These are phyloP conservation scores for Pangasianodon hypophthalmus DNA, from an alignment of 2,113 vertebrate species.

Conservation along the genomic window DNA sequence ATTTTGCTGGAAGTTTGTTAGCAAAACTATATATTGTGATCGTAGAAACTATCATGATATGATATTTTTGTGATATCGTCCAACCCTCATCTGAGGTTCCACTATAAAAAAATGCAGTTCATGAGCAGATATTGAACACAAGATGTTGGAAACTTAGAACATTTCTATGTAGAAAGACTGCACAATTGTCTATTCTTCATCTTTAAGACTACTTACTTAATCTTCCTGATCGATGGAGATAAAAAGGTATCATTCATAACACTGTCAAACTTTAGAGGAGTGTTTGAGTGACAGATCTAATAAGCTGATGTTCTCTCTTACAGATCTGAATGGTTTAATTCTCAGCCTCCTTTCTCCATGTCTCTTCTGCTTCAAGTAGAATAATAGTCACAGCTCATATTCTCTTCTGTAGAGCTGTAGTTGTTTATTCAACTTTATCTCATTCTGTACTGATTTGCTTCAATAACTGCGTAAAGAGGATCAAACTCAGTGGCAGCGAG, in stretches of 20 bases:
- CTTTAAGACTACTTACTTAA: background rate
- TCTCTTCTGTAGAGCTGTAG: background rate
- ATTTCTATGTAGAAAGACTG: background rate
- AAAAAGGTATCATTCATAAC: background rate
- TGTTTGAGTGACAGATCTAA: background rate
- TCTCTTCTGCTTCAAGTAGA: background rate
- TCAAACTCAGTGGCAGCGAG: background rate
- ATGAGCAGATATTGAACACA: background rate
- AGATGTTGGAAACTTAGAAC: background rate
- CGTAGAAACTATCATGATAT: background rate
- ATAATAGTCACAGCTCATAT: background rate
- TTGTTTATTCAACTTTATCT: constrained; percentile 19
- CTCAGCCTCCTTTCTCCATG: background rate
- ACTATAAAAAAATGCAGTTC: background rate
- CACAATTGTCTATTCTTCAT: background rate
- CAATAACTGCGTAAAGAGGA: constrained; percentile 7
- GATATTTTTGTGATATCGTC: background rate
- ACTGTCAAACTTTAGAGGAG: background rate
- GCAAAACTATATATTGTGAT: background rate
- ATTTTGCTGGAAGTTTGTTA: background rate
- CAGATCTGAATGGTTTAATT: background rate
- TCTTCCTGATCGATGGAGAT: background rate
- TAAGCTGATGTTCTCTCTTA: background rate
- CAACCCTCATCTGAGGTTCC: background rate
- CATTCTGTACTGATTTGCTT: constrained; percentile 13